Base-by-base conservation (phyloP, 2,797 vertebrate genomes). In the Apogon hyalosoma region DNA sequence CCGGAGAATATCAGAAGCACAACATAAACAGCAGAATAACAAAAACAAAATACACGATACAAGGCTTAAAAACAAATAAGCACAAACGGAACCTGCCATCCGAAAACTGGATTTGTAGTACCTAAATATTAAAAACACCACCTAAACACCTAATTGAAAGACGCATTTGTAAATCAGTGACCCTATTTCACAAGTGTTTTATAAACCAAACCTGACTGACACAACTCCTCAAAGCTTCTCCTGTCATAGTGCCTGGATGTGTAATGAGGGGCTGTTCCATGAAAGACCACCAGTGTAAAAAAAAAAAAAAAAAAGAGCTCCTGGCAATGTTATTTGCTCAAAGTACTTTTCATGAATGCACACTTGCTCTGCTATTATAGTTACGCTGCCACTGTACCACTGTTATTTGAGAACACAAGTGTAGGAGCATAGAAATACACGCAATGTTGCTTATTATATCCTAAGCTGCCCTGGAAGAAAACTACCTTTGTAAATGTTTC, bases 311-410 rank as follows among this genome's bases (percentile, higher is more conserved):
- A 28, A 42, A 56, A 8, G 38, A 10, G 28, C 50, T 36, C 18
- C 46, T 61, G 45, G 38, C 58, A 39, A 40, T 31, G 40, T 38
- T 61, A 24, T 41, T 40, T 21, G 38, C 57, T 60, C 16, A 16
- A 60, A 43, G 57, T 43, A 61, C 46, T 61, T 48, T 61, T 21
- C 19, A 31, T 50, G 58, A 61, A 47, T 19, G 58, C 46, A 48
- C 36, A 61, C 58, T 61, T 46, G 41, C 12, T 15, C 41, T 42
- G 41, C 12, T 42, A 50, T 61, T 39, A 49, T 49, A 61, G 46
- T 47, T 61, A 3, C 11, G 46, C 16, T 19, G 15, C 12, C 18
- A 10, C 7, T 21, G 33, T 9, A 5, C 36, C 7, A 45, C 36
- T 31, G 24, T 59, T 60, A 48, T 60, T 48, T 60, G 57, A 39